Evolutionary conservation across 1,140 invertebrate genomes (phyloP), one percentile per base, ranked within the genome.

Genomic region (Drosophila novamexicana): DNA sequence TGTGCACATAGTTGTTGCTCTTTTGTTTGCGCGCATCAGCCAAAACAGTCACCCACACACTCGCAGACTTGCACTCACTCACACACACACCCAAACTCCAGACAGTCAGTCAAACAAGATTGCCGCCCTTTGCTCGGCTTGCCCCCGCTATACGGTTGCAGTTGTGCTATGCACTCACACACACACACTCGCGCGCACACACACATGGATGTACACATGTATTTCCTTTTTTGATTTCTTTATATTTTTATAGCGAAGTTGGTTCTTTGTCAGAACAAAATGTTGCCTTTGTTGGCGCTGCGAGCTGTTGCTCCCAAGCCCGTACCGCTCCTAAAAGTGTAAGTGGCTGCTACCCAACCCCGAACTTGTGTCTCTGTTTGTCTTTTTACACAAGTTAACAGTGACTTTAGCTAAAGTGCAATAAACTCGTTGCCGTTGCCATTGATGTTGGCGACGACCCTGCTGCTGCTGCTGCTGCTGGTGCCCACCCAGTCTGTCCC

Each of bases 341-440:
- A 84, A 84, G 81, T 84, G 77, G 62, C 66, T 69, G 67, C 59
- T 62, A 29, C 73, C 62, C 65, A 45, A 32, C 50, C 54, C 42
- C 57, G 39, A 63, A 49, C 59, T 69, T 54, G 71, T 40, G 47
- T 74, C 61, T 64, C 67, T 80, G 81, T 85, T 82, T 88, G 83
- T 73, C 79, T 86, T 75, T 75, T 70, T 40, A 57, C 65, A 61
- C 50, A 68, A 68, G 65, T 74, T 77, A 77, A 64, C 70, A 74
- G 63, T 50, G 75, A 73, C 71, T 81, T 75, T 53, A 67, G 76
- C 82, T 76, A 85, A 77, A 86, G 82, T 79, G 82, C 82, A 86
- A 86, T 86, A 86, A 86, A 86, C 82, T 82, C 82, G 79, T 85
- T 79, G 18, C 18, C 18, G 18, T 18, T 18, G 75, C 40, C 69